Percentiles rank a stretch among this genome's conserved stretches.
phyloP scores from a whole-genome alignment of 2,797 vertebrate genomes.

The Xerus rutilus region DNA sequence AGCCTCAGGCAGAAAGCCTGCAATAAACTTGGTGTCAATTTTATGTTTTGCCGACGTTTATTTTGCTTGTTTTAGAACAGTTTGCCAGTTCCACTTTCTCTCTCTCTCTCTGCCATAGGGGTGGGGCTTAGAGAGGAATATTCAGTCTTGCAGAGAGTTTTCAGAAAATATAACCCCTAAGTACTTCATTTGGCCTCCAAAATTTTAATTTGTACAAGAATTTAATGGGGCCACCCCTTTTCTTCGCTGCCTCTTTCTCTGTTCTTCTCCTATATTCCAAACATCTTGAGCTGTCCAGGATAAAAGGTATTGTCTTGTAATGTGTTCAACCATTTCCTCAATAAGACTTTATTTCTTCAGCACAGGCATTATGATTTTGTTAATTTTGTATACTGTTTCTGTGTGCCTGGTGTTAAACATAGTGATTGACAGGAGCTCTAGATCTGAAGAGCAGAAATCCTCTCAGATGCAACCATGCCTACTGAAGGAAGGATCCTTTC shows the following conservation, averaged over 20 bases:
- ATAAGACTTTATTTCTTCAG: neutral
- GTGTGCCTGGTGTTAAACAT: neutral
- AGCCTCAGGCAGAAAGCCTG: conserved; percentile 55
- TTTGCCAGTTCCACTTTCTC: neutral
- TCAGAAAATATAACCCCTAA: conserved; percentile 24
- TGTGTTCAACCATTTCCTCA: neutral
- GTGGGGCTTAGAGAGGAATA: neutral
- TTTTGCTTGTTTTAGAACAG: conserved; percentile 47
- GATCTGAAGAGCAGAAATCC: neutral
- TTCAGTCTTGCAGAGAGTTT: conserved; percentile 35
- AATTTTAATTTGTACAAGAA: neutral
- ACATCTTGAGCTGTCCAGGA: neutral
- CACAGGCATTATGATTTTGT: neutral
- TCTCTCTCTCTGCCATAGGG: neutral
- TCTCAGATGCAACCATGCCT: neutral
- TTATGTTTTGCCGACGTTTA: conserved; percentile 67
- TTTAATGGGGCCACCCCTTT: neutral
- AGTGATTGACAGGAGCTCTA: neutral
- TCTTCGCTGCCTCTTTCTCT: neutral
- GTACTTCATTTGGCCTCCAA: neutral
- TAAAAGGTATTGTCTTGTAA: neutral
- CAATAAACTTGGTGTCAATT: conserved; percentile 76
- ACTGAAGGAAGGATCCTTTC: neutral
- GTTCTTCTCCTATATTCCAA: neutral
- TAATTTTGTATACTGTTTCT: neutral